Conservation (phyloP, 2,113 vertebrate genomes). For the Chauna torquata region DNA sequence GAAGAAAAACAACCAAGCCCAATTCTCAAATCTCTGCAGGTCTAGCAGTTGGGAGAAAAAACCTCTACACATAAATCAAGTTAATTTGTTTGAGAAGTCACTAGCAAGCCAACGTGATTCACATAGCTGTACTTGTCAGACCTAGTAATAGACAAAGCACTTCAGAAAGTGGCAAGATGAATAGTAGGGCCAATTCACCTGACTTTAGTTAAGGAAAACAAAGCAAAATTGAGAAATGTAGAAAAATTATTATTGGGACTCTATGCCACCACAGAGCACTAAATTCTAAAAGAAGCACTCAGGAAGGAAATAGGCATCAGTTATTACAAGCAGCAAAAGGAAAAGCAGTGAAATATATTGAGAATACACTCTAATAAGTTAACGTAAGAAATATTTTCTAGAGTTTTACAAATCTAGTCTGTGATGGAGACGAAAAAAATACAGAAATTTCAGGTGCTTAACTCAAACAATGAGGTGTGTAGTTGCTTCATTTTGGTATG, state of each 20-base stretch:
- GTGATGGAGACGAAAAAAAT: not conserved
- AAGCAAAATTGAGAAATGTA: not conserved
- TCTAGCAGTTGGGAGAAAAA: not conserved
- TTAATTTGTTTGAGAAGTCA: constrained; percentile 39
- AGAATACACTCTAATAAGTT: not conserved
- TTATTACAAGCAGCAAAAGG: not conserved
- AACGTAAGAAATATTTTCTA: not conserved
- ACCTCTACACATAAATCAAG: constrained; percentile 14
- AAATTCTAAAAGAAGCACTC: not conserved
- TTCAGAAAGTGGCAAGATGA: constrained; percentile 28
- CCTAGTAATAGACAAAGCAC: not conserved
- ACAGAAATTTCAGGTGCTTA: not conserved
- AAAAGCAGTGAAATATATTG: not conserved
- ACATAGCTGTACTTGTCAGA: constrained; percentile 20
- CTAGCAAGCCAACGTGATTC: not conserved
- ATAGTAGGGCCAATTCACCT: constrained; percentile 4
- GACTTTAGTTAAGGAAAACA: constrained; percentile 31
- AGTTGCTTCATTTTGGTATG: not conserved
- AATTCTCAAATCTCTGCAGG: not conserved
- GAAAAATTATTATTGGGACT: not conserved
- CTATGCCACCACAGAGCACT: not conserved
- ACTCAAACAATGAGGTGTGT: not conserved
- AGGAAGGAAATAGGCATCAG: not conserved
- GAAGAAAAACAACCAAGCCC: not conserved
- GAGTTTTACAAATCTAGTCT: not conserved